Base-by-base conservation (phyloP, 1,140 invertebrate genomes). In the Adelges cooleyi region DNA sequence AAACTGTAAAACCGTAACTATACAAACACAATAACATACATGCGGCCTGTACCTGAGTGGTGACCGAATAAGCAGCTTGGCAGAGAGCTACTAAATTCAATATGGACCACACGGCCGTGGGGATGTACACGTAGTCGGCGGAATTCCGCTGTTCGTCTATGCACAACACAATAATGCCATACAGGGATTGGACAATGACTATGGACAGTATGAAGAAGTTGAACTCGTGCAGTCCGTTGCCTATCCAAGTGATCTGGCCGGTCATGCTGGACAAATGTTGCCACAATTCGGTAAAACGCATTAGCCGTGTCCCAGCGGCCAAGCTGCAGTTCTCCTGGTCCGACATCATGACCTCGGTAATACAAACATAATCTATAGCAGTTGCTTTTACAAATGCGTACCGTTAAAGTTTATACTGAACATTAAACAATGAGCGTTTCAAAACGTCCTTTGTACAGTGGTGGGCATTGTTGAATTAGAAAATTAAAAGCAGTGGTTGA, bases 41-140 rank as follows among this genome's bases (percentile, higher is more conserved):
- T 8, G 6, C 13, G 6, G 6, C 6, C 33, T 36, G 13, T 36
- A 36, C 33, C 33, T 51, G 49, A 29, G 23, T 27, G 5, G 49
- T 51, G 23, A 51, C 49, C n/a, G 49, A 51, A 29, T 51, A 51
- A 15, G 49, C 49, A 13, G 49, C 49, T 27, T 51, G 23, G 49
- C 49, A 51, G 13, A 51, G 8, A 17, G 18, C 49, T 2, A 51
- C 23, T 27, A 51, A n/a, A 10, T 51, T 51, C 18, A 51, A 9
- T 17, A 51, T 51, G 5, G 49, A 51, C 49, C 49, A 51, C 5
- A 5, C 23, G 3, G 49, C n/a, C 0, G 49, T 51, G 8, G 49
- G 25, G 8, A 17, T 27, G 23, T 51, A 51, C 29, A 29, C 23
- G 8, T 51, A 17, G 49, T 51, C 25, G 2, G 25, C 15, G 8